A percentile compares a stretch with the other conserved stretches of the same genome.
Evolutionary conservation across 2,888 invertebrate species (phyloP).

Genomic region (Apantesis nais): DNA sequence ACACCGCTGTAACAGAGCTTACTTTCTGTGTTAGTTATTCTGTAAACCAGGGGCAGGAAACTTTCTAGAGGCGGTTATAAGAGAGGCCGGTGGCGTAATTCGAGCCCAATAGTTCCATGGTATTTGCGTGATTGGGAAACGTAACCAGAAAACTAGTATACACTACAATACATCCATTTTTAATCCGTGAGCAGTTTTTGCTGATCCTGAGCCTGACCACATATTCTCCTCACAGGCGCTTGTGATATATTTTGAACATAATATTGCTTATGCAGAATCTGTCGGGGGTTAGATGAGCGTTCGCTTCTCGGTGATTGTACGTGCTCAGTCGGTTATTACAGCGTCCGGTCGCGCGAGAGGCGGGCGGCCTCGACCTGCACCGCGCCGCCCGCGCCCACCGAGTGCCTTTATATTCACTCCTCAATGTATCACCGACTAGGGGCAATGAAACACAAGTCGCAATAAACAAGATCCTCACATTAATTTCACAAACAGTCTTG

Average conservation of each 20-base stretch:
- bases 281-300: not conserved
- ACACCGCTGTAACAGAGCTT: not conserved
- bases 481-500: not conserved
- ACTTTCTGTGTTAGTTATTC: not conserved
- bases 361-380: slow-evolving; percentile 53
- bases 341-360: slow-evolving; percentile 34
- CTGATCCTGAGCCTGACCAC: too few species aligned
- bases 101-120: not conserved
- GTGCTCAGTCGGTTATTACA: slow-evolving; percentile 1
- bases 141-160: not conserved
- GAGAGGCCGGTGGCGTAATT: not conserved
- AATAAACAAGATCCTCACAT: not conserved
- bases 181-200: not conserved
- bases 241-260: not conserved
- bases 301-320: not conserved
- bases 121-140: slow-evolving; percentile 5
- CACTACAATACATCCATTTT: slow-evolving; percentile 13
- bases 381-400: slow-evolving; percentile 11
- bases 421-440: not conserved
- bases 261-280: not conserved
- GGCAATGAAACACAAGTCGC: not conserved
- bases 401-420: not conserved
- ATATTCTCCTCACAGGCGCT: not conserved
- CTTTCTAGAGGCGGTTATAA: not conserved
- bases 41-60: too few species aligned